Evolutionary conservation across 2,888 invertebrate species (phyloP), one percentile per base, ranked within the genome.

Genomic region (Eupeodes latifasciatus): DNA sequence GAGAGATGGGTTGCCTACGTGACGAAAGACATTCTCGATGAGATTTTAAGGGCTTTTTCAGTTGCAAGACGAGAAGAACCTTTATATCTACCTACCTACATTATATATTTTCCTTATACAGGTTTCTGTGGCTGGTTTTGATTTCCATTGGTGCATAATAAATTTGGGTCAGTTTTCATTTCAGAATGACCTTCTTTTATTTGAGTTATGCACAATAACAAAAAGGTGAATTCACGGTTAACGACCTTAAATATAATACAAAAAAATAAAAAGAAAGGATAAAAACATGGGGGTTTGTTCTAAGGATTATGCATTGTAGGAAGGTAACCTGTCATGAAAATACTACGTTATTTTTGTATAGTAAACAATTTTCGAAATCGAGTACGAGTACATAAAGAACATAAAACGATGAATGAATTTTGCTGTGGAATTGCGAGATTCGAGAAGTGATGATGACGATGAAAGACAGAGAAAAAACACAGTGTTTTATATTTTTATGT

Each of bases 11-110:
- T 62, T 27, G 62, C 16, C 62, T 62, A 62, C 62, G 62, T 62
- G 62, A 62, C 62, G 62, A 44, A 16, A 44, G n/a, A 40, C 62
- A 62, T 62, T 40, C 40, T 62, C 62, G 44, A 62, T 44, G 62
- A 16, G 40, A 62, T 40, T 59, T 36, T 55, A 36, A 61, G 61
- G 61, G 61, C 61, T n/a, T 27, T 27, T 27, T 34, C 11, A 11
- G 27, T 34, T 2, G 6, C 36, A 36, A 16, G 44, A 62, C 10
- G n/a, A 55, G 16, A 55, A 62, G 62, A 62, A 40, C 14, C n/a
- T 62, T 4, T 16, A 27, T 27, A 27, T 27, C 2, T 27, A 2
- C 27, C 16, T 16, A 40, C 40, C 40, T 40, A 40, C 40, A 14
- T 40, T 44, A 19, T 62, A 62, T 34, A 12, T 11, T 40, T 40